Base-by-base conservation (phyloP, 2,888 invertebrate species). In the Athrips mouffetella region DNA sequence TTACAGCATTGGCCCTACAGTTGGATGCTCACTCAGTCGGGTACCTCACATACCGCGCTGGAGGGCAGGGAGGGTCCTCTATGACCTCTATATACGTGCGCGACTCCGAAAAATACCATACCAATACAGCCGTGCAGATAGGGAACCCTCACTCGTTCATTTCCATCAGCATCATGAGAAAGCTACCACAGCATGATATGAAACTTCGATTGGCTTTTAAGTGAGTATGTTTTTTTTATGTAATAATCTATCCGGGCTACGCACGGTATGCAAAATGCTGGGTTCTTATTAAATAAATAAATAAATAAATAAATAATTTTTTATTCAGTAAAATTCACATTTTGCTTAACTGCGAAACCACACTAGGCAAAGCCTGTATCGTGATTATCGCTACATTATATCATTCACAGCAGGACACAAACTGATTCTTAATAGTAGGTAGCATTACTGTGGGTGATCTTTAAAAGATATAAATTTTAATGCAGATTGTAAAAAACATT, bases 11-110 rank as follows among this genome's bases (percentile, higher is more conserved):
- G 65, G 96, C 94, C 1, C 91, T 94, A 68, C 97, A 97, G 76
- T 82, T 98, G 53, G 96, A 97, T 66, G 94, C 94, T 49, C 93
- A 96, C 68, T 94, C 96, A 0, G 92, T 96, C 47, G 98, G 98
- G 5, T 96, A 97, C 63, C 79, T 98, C 29, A 95, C 96, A 0
- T 96, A 96, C 71, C 93, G 95, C 65, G 91, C 91, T 0, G 94
- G 91, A 0, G 91, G 92, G 0, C 80, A 80, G 41, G 74, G 62
- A 62, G 92, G 79, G 2, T 93, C 94, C 1, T 92, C 95, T 0
- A 93, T 98, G 91, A 93, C 94, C 0, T 94, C 96, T 0, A 92
- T 93, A 29, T 86, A 98, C 45, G 93, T 96, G 31, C 91, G 95
- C 57, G 94, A 95, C 67, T 93, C 93, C 0, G 92, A 94, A 64